These are phyloP conservation scores for Oedothorax gibbosus DNA, from an alignment of 1,140 invertebrate genomes.

Conservation along the genomic window DNA sequence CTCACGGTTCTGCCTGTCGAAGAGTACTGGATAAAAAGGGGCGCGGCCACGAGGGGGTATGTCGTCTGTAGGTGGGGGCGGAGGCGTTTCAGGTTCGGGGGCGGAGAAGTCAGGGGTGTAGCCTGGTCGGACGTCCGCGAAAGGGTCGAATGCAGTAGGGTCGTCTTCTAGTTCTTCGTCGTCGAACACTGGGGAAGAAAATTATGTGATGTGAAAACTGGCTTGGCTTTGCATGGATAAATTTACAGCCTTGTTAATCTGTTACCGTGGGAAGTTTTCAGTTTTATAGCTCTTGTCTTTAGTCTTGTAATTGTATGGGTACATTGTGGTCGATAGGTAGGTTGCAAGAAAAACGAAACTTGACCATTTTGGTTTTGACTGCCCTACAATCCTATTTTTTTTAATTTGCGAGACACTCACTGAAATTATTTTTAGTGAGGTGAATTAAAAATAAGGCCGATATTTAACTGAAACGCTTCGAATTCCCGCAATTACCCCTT, in stretches of 20 bases:
- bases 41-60: neutral
- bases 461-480: too few species aligned
- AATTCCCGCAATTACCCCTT: too few species aligned
- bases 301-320: too few species aligned
- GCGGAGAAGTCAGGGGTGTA: slow-evolving; percentile 26
- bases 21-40: slow-evolving; percentile 42
- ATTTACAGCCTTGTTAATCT: neutral
- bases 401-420: too few species aligned
- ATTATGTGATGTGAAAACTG: neutral
- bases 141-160: slow-evolving; percentile 6
- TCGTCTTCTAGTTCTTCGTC: slow-evolving; percentile 2
- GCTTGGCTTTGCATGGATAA: neutral
- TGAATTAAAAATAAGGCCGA: too few species aligned
- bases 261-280: neutral
- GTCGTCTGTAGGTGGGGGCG: neutral
- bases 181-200: slow-evolving; percentile 4
- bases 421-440: too few species aligned
- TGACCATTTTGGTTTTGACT: too few species aligned
- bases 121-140: slow-evolving; percentile 17
- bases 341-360: too few species aligned
- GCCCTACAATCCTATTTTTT: too few species aligned
- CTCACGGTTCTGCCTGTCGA: slow-evolving; percentile 54
- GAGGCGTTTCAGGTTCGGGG: neutral
- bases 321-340: too few species aligned
- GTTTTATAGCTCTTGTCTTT: too few species aligned